These are phyloP conservation scores for Chymomyza amoena DNA, from an alignment of 2,888 invertebrate species.

Conservation along the genomic window DNA sequence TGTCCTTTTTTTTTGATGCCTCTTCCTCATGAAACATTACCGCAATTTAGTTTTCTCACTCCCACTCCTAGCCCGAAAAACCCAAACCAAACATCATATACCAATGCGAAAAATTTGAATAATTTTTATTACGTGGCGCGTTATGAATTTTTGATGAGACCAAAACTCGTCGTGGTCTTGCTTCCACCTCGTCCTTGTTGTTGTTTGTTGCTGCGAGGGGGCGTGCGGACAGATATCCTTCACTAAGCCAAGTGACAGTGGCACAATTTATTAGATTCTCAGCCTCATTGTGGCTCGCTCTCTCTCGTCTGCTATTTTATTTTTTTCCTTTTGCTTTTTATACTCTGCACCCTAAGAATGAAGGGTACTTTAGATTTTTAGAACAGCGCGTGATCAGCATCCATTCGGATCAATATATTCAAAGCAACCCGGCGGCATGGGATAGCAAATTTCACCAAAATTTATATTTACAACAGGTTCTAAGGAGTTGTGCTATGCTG, in stretches of 20 bases:
- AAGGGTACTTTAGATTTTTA: too few relatives aligned
- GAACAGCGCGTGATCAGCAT: too few relatives aligned
- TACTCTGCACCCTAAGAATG: neutral
- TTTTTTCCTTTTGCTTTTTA: slow-evolving; percentile 21
- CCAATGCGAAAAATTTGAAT: slow-evolving; percentile 73
- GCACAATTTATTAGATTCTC: slow-evolving; percentile 75
- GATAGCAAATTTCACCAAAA: too few relatives aligned
- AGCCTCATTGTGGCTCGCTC: slow-evolving; percentile 52
- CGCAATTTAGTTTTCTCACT: slow-evolving; percentile 58
- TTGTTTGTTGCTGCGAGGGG: slow-evolving; percentile 35
- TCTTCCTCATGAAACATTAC: slow-evolving; percentile 66
- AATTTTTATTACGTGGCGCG: slow-evolving; percentile 76
- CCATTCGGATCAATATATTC: too few relatives aligned
- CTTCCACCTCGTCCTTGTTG: slow-evolving; percentile 5
- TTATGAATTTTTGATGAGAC: slow-evolving; percentile 75
- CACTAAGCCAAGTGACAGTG: slow-evolving; percentile 74
- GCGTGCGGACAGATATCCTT: slow-evolving; percentile 73
- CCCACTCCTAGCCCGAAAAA: slow-evolving; percentile 13
- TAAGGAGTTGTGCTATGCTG: too few relatives aligned
- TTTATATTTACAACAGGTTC: too few relatives aligned
- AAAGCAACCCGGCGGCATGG: too few relatives aligned
- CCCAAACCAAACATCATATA: slow-evolving; percentile 3
- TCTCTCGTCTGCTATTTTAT: neutral
- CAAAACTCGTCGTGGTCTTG: slow-evolving; percentile 28
- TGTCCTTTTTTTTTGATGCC: slow-evolving; percentile 54